Evolutionary conservation across 2,113 vertebrate species (phyloP).

Genomic region (Tamias sibiricus): DNA sequence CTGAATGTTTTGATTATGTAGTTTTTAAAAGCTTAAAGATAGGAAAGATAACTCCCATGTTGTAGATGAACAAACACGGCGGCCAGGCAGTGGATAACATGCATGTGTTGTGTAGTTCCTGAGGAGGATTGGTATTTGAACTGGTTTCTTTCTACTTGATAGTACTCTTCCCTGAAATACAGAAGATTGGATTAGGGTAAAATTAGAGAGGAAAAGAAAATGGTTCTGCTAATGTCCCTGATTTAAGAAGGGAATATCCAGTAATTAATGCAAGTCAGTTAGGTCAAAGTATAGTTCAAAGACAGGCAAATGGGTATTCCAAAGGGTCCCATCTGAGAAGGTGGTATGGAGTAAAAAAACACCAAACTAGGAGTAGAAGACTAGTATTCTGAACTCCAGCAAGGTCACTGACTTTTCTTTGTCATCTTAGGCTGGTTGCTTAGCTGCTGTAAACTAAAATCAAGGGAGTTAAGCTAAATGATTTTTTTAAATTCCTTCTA

Average conservation of each 20-base stretch:
- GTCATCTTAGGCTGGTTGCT: neutral
- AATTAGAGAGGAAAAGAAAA: neutral
- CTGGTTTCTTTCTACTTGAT: constrained; percentile 3
- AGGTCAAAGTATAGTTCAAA: neutral
- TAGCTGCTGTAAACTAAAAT: constrained; percentile 44
- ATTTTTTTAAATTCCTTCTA: constrained; percentile 48
- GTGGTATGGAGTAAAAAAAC: neutral
- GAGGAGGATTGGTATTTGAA: neutral
- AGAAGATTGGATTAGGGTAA: neutral
- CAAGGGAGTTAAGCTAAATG: neutral
- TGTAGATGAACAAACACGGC: neutral
- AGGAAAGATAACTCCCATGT: constrained; percentile 4
- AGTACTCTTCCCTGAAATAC: neutral
- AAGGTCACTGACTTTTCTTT: neutral
- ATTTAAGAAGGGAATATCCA: neutral
- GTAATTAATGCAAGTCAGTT: constrained; percentile 16
- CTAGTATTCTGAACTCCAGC: neutral
- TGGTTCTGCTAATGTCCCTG: neutral
- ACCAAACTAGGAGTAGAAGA: neutral
- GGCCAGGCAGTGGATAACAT: neutral
- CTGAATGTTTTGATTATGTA: constrained; percentile 46
- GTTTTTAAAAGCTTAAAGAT: neutral
- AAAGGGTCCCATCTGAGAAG: neutral
- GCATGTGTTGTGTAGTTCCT: neutral
- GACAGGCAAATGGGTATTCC: neutral